Evolutionary conservation across 2,113 vertebrate species (phyloP), one percentile per base, ranked within the genome.

Genomic region (Microcebus jonahi): DNA sequence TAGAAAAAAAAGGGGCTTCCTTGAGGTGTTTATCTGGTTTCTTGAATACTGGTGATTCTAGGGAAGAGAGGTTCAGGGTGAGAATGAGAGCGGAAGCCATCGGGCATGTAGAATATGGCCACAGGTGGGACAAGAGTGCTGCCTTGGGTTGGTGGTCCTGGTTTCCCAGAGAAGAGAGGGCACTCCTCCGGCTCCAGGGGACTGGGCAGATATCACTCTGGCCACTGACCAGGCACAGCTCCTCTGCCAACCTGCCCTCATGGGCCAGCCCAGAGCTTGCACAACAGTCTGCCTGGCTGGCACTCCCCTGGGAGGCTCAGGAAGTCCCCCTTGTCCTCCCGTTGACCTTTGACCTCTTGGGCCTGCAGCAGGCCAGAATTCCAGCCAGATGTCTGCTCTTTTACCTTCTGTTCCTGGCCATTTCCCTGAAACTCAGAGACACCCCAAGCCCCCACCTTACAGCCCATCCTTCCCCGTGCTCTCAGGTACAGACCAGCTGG

Each of bases 311-410:
- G 95, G 98, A 97, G 59, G 36, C 85, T 95, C 83, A 98, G 97
- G 91, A 98, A 98, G 97, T 97, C 94, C 97, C 96, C 96, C 81
- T 94, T 80, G 88, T 85, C 91, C 96, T 90, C n/a, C 85, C 61
- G 53, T 91, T 94, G 73, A 96, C 95, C 96, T 95, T 95, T 95
- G 96, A 97, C 83, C 93, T 53, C 34, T 89, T 14, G 36, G 65
- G 68, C 63, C 81, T 84, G 34, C 88, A 88, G 3, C 2, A 77
- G 31, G 65, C 91, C 94, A 80, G 39, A 95, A 96, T 97, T 96
- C 83, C 80, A 97, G 96, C 89, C 97, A 97, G 93, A 86, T 91
- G 92, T 59, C 82, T 67, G 95, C 29, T 80, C 75, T 81, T 87
- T 95, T 95, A 90, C 83, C 86, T 95, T 91, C 88, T 87, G 73